phyloP scores from a whole-genome alignment of 2,113 vertebrate genomes.

The Phylloscopus trochiloides region DNA sequence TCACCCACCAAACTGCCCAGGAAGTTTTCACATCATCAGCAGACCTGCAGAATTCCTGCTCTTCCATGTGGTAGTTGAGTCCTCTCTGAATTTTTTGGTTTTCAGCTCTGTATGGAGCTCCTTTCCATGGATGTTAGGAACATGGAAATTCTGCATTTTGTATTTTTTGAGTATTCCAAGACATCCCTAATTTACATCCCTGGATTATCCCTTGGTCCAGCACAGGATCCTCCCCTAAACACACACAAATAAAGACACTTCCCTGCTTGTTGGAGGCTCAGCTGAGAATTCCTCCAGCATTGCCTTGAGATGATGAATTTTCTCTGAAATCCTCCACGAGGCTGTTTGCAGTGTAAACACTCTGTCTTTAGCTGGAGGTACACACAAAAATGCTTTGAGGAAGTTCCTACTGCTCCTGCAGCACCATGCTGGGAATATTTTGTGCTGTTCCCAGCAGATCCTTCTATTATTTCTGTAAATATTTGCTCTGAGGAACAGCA shows the following conservation, averaged over 20 bases:
- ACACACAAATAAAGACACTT: not conserved
- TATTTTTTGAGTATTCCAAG: accelerated
- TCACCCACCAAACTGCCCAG: not conserved
- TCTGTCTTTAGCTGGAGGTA: conserved; percentile 3
- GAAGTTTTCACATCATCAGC: accelerated
- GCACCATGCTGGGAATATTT: not conserved
- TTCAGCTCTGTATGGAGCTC: not conserved
- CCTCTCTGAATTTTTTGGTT: not conserved
- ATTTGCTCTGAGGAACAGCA: conserved; percentile 44
- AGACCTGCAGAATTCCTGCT: not conserved
- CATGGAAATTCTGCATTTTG: not conserved
- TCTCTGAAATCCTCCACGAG: not conserved
- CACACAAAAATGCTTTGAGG: conserved; percentile 7
- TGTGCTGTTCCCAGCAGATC: conserved; percentile 48
- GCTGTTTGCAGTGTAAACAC: not conserved
- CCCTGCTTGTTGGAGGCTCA: not conserved
- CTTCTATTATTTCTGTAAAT: conserved; percentile 51
- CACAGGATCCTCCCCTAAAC: not conserved
- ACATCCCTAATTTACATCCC: not conserved
- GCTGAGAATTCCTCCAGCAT: not conserved
- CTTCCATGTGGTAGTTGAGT: not conserved
- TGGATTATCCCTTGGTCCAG: accelerated
- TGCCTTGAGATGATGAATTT: not conserved
- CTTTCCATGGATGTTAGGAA: not conserved
- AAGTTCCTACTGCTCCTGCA: conserved; percentile 31